These are phyloP conservation scores for Exocentrus adspersus DNA, from an alignment of 2,888 invertebrate species.

Conservation along the genomic window DNA sequence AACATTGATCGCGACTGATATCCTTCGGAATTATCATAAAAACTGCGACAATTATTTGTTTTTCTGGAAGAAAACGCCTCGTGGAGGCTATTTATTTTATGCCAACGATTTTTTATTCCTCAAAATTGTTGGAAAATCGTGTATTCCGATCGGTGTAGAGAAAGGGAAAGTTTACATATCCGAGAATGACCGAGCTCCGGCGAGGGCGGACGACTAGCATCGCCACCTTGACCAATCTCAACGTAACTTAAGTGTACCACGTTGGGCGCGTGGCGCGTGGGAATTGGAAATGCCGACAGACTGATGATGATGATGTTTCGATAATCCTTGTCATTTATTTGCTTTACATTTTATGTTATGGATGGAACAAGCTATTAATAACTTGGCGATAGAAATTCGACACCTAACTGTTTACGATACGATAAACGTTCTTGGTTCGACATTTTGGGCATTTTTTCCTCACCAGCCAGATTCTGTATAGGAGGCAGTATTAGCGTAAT, in stretches of 20 bases:
- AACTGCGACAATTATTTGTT: slow-evolving; percentile 21
- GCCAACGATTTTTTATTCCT: slow-evolving; percentile 12
- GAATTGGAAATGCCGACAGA: slow-evolving; percentile 20
- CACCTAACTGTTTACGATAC: no score
- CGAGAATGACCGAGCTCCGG: slow-evolving; percentile 45
- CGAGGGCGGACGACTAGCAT: slow-evolving; percentile 49
- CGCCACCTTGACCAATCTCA: slow-evolving; percentile 63
- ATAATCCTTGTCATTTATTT: background rate
- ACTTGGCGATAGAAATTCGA: no score
- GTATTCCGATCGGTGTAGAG: slow-evolving; percentile 38
- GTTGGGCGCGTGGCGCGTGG: slow-evolving; percentile 32
- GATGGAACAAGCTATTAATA: no score
- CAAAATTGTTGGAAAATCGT: slow-evolving; percentile 8
- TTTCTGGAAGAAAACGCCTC: slow-evolving; percentile 16
- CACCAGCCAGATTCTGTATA: no score
- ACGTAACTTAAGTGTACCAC: slow-evolving; percentile 55
- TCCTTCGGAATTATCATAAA: slow-evolving; percentile 30
- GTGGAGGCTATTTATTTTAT: slow-evolving; percentile 23
- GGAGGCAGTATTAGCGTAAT: no score
- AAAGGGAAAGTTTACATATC: slow-evolving; percentile 56
- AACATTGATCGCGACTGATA: slow-evolving; percentile 27
- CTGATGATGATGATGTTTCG: slow-evolving; percentile 24
- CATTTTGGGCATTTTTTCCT: no score
- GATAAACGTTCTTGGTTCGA: no score
- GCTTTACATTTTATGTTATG: background rate